These are phyloP conservation scores for Drosophila mercatorum DNA, from an alignment of 2,888 invertebrate genomes.

Conservation along the genomic window DNA sequence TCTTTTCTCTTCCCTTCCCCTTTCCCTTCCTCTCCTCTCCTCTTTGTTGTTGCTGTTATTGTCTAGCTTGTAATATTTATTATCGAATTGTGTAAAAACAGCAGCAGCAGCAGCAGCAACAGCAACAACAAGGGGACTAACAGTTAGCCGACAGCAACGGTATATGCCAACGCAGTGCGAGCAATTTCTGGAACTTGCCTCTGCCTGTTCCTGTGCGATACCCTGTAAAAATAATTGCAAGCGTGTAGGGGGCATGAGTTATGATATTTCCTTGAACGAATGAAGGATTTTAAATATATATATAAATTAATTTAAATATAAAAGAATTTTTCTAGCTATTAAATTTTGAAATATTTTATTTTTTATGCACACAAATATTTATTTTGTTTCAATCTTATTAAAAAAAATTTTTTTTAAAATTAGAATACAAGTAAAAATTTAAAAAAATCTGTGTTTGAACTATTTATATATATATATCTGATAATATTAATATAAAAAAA, in stretches of 20 bases:
- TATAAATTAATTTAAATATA: no score
- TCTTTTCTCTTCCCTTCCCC: neutral
- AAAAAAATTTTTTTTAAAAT: neutral
- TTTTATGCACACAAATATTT: no score
- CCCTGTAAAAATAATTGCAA: constrained; percentile 19
- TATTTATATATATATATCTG: no score
- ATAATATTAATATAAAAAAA: no score
- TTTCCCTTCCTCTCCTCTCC: constrained; percentile 18
- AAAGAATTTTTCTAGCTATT: no score
- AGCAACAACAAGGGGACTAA: constrained; percentile 8
- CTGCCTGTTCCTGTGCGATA: constrained; percentile 31
- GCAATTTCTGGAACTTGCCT: constrained; percentile 65
- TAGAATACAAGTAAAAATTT: no score
- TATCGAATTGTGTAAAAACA: constrained; percentile 72
- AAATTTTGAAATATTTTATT: no score
- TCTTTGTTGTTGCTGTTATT: constrained; percentile 50
- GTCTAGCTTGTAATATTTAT: constrained; percentile 80
- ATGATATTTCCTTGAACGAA: neutral
- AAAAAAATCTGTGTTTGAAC: no score
- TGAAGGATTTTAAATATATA: neutral
- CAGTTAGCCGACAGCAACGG: constrained; percentile 16
- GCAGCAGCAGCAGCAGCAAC: constrained; percentile 24
- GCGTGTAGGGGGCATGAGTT: no score
- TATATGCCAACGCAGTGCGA: constrained; percentile 68
- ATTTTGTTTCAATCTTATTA: no score